These are phyloP conservation scores for Anomalospiza imberbis DNA, from an alignment of 2,797 vertebrate genomes.

Conservation along the genomic window DNA sequence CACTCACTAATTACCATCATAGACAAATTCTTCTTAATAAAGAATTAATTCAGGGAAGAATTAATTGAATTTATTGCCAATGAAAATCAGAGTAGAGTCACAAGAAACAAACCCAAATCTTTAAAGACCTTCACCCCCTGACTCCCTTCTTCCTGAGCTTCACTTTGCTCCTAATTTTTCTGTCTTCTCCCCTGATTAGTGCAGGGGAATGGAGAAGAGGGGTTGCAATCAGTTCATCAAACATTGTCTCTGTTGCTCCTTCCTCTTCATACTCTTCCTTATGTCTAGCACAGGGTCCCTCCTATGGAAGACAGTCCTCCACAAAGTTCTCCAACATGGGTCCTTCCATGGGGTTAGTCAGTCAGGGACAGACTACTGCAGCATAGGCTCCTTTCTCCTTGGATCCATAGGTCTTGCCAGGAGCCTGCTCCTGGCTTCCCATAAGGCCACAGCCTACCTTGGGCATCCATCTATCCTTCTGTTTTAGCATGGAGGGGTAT, in stretches of 20 bases:
- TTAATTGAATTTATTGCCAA: neutral
- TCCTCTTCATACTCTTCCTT: neutral
- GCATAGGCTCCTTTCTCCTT: rapidly evolving
- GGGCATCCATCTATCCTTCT: neutral
- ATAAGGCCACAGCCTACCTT: neutral
- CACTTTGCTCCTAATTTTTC: neutral
- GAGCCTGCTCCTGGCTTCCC: neutral
- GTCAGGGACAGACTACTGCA: neutral
- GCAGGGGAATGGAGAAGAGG: neutral
- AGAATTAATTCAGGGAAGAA: neutral
- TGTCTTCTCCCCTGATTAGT: neutral
- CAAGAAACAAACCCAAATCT: neutral
- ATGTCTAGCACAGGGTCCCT: neutral
- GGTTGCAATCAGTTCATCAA: neutral
- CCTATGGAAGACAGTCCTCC: neutral
- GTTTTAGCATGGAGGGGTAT: rapidly evolving
- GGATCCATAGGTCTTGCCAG: neutral
- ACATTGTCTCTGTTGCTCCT: neutral
- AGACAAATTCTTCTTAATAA: neutral
- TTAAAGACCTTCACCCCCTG: neutral
- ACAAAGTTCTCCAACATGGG: neutral
- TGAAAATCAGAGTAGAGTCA: neutral
- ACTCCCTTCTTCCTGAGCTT: neutral
- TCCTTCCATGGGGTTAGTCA: neutral
- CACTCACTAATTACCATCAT: neutral